Evolutionary conservation across 2,888 invertebrate species (phyloP).

Genomic region (Tachina lurida): DNA sequence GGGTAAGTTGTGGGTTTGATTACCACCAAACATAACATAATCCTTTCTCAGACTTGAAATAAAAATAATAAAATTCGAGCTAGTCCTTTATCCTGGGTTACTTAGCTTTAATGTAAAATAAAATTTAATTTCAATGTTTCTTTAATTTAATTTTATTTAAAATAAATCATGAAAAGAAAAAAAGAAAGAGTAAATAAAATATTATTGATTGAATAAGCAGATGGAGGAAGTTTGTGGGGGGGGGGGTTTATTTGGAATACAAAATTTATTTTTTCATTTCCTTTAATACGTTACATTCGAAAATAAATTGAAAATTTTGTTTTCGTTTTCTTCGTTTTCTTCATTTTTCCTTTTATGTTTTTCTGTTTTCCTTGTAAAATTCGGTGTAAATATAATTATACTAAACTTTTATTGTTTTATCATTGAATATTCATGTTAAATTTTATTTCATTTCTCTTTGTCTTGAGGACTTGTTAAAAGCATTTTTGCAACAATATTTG

Average conservation of each 20-base stretch:
- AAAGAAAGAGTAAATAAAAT: neutral
- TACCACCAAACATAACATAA: too few species aligned
- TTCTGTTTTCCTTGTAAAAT: slow-evolving; percentile 40
- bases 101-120: too few species aligned
- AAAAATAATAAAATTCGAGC: too few species aligned
- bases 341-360: neutral
- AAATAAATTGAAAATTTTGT: slow-evolving; percentile 27
- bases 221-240: neutral
- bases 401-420: slow-evolving; percentile 49
- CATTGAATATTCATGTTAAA: slow-evolving; percentile 34
- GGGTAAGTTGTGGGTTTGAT: too few species aligned
- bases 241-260: neutral
- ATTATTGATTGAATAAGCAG: neutral
- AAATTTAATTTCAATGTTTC: neutral
- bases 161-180: neutral
- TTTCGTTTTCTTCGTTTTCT: neutral
- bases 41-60: too few species aligned
- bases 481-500: slow-evolving; percentile 41
- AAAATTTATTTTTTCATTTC: neutral
- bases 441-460: slow-evolving; percentile 25
- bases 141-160: neutral
- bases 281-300: slow-evolving; percentile 9
- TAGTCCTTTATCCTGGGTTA: too few species aligned
- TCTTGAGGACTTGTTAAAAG: slow-evolving; percentile 18
- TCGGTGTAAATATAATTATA: slow-evolving; percentile 70